Conservation (phyloP, 30 jellyfish, hydroid and myxozoan species). For the Hydra vulgaris region DNA sequence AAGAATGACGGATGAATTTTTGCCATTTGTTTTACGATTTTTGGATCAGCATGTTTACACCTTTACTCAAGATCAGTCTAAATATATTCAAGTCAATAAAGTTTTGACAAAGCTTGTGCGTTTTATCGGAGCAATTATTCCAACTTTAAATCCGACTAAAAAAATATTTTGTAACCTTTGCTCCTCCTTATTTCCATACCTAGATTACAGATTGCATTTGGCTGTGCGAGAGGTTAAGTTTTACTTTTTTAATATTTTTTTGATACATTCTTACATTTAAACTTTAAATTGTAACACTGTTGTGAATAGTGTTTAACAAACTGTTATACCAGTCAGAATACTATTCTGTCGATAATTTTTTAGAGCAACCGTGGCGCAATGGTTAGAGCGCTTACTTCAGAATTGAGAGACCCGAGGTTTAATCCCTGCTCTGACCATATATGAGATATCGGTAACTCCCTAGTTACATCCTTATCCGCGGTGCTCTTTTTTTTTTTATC, state of each 20-base stretch:
- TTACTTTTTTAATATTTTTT: background rate
- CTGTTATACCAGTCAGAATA: too few relatives aligned
- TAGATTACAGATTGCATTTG: constrained; percentile 61
- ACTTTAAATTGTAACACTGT: background rate
- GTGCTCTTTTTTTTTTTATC: too few relatives aligned
- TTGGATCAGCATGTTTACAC: constrained; percentile 27
- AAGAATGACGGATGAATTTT: constrained; percentile 63
- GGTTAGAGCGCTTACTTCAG: too few relatives aligned
- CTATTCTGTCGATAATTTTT: too few relatives aligned
- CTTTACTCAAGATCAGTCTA: constrained; percentile 26
- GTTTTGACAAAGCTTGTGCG: constrained; percentile 31
- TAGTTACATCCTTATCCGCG: too few relatives aligned
- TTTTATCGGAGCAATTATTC: constrained; percentile 38
- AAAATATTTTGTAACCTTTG: constrained; percentile 36
- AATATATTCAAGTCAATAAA: constrained; percentile 39
- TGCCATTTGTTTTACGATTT: constrained; percentile 45
- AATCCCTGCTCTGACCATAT: too few relatives aligned
- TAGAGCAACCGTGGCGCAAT: too few relatives aligned
- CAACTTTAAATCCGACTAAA: constrained; percentile 38
- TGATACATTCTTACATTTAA: background rate
- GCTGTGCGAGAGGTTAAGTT: constrained; percentile 48
- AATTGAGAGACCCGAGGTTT: too few relatives aligned
- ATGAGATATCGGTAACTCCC: too few relatives aligned
- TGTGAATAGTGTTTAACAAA: too few relatives aligned
- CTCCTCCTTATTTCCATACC: constrained; percentile 24